Base-by-base conservation (phyloP, 2,888 invertebrate genomes). In the Pterostichus madidus region DNA sequence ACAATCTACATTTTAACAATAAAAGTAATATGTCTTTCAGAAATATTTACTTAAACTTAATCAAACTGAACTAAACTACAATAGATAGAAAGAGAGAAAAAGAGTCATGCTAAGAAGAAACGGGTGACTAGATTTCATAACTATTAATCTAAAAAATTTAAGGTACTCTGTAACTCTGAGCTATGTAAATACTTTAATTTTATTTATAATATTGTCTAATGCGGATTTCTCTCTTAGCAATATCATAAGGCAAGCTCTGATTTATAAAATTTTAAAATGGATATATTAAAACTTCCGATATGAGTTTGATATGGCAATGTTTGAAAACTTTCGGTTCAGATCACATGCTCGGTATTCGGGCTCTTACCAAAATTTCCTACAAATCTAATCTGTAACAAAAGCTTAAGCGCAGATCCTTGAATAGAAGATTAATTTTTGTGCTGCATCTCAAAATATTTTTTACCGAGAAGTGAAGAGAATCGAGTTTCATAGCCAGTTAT, bases 161-260 rank as follows among this genome's bases (percentile, higher is more conserved):
- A 80, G 68, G 80, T 80, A 80, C 80, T 73, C 24, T 52, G 68
- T 52, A 80, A 80, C 80, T 68, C 61, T 80, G 71, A 73, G n/a
- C 81, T 81, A 81, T 52, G 44, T 61, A 52, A 64, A 52, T 71
- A 81, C 61, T 59, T 53, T 24, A 24, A 7, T 64, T 64, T 68
- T 75, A 53, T 46, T 75, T 56, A 44, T 71, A 46, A 81, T 81
- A 81, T 81, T 81, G 81, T 81, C 81, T 81, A 81, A 75, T 75
- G 81, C 81, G 64, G 53, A 75, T 59, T 80, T 61, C 73, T 73
- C 59, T 81, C 81, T 81, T 81, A 81, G 81, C 81, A 81, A 49
- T 81, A 81, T 81, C 81, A 35, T 81, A 81, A 81, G 81, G 81
- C 81, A 81, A 81, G 81, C 81, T 81, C 59, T 80, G 81, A 73